Base-by-base conservation (phyloP, 2,113 vertebrate genomes). In the Centropus bengalensis region DNA sequence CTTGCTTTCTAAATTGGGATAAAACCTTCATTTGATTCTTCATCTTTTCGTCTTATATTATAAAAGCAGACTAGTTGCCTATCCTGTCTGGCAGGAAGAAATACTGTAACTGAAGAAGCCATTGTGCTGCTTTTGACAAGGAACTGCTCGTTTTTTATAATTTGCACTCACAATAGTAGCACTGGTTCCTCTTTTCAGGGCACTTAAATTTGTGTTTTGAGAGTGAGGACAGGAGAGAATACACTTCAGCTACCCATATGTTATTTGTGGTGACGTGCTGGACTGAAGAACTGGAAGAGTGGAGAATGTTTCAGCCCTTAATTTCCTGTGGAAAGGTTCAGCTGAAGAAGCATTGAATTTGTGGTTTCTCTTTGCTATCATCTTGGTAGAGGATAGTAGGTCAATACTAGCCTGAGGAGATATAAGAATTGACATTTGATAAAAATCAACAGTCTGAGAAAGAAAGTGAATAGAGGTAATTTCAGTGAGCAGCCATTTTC, bases 271-370 rank as follows among this genome's bases (percentile, higher is more conserved):
- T 91, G 89, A 78, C 16, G 7, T 4, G 8, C 27, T 59, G 55
- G 78, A 63, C 9, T 77, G 93, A 63, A 71, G 82, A 93, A 75
- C 0, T 81, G 86, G 68, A 79, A 38, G 52, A 63, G 6, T 6
- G 49, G 69, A 84, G 51, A 82, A 52, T 20, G 10, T 64, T 76
- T 84, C 88, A 89, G 82, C 45, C 91, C 88, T 95, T 82, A 12
- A 86, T 94, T 95, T 96, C 95, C 95, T 66, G 52, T 96, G 82
- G 86, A 91, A 94, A 77, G 5, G 77, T 54, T 64, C 85, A 77
- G 55, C 85, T 80, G 33, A 75, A 73, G 77, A 87, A 63, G 33
- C 75, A 49, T 12, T 59, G 84, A 76, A 74, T 88, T 86, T 77
- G 86, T 90, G 78, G 33, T 30, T 77, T 94, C 84, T 89, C 54